Base-by-base conservation (phyloP, 2,888 invertebrate genomes). In the Hipparchia sbordonii region DNA sequence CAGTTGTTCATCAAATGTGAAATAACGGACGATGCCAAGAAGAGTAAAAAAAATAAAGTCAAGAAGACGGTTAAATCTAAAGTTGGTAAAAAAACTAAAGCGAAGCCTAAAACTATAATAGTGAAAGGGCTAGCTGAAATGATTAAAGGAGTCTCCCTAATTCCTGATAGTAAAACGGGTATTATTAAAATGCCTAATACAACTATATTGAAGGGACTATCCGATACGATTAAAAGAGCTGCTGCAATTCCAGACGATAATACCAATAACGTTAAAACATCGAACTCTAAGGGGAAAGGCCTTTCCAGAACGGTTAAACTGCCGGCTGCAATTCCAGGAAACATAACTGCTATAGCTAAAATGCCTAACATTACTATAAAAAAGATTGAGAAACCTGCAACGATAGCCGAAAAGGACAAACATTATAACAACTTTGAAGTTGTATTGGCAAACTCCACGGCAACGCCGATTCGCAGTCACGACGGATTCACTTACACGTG, bases 1-100 rank as follows among this genome's bases (percentile, higher is more conserved):
- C 70, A 23, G 70, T 56, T 63, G 52, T 13, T 39, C 69, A 23
- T 70, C 62, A 70, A 70, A 70, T 63, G 33, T 56, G 70, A 70
- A 56, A 62, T 70, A 48, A 54, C 52, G 45, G 62, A 62, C 70
- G 52, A 63, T 52, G 59, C 39, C 33, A 69, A 59, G 69, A 69
- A 69, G 69, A 69, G 6, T 13, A 61, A 4, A 23, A 70, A 63
- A 6, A 52, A 45, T 12, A 70, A 70, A 63, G 39, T 46, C 45
- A 70, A 61, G 62, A 70, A 13, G 51, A 23, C 56, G 10, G 46
- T 70, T 46, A 70, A 45, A 33, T 54, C 54, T 12, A 54, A 54
- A n/a, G 23, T 56, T 45, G 63, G 23, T 23, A 62, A 63, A 54
- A 48, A 54, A 10, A 6, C 1, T 23, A 10, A 54, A 13, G 13